Percentiles rank a stretch among this genome's conserved stretches.
Evolutionary conservation across 1,140 invertebrate species (phyloP).

Genomic region (Stegodyphus mimosarum): DNA sequence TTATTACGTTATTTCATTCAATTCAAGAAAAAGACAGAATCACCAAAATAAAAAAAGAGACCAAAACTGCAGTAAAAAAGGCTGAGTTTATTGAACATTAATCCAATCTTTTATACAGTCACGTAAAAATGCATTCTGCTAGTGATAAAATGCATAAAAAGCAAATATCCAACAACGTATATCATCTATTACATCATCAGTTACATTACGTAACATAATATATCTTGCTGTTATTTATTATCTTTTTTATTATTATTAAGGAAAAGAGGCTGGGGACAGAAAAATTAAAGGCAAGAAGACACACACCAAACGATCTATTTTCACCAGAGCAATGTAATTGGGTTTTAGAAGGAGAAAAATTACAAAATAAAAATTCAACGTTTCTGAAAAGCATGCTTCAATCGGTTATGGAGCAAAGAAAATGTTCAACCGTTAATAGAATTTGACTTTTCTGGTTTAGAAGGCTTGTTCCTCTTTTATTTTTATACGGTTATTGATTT

Average conservation of each 20-base stretch:
- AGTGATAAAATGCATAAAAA: neutral
- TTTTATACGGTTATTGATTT: constrained; percentile 35
- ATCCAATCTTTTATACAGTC: neutral
- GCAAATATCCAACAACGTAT: neutral
- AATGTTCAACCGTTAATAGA: constrained; percentile 34
- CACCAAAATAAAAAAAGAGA: constrained; percentile 1
- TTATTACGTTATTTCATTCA: too few relatives aligned
- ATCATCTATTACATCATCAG: constrained; percentile 14
- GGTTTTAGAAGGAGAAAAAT: neutral
- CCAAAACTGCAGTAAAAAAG: neutral
- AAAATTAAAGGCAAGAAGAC: neutral
- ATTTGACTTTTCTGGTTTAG: constrained; percentile 44
- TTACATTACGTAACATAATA: constrained; percentile 29
- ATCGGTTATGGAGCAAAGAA: neutral
- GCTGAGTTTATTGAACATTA: constrained; percentile 36
- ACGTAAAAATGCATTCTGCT: neutral
- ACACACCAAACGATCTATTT: constrained; percentile 26
- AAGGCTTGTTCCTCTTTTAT: neutral
- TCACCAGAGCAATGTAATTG: constrained; percentile 6
- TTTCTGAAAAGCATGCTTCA: neutral
- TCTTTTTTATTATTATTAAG: neutral
- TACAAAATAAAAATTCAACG: neutral
- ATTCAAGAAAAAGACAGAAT: neutral
- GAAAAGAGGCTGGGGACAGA: neutral
- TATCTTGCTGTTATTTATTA: constrained; percentile 5